Conservation (phyloP, 1,140 invertebrate genomes). For the Neotoxoptera formosana region DNA sequence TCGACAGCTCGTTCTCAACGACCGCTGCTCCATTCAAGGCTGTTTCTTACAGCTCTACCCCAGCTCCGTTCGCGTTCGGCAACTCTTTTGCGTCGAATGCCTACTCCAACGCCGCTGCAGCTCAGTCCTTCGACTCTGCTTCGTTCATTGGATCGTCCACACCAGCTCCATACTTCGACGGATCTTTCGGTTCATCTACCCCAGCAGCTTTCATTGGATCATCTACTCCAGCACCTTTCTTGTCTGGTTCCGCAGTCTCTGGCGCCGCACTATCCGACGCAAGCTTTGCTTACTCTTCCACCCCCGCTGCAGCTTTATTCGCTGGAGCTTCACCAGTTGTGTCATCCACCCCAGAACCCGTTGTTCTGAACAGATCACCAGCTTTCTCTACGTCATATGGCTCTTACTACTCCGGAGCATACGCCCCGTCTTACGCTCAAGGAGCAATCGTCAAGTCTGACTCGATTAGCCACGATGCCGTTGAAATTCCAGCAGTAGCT, state of each 20-base stretch:
- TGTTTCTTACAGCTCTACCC: slow-evolving; percentile 39
- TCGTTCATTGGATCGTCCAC: slow-evolving; percentile 20
- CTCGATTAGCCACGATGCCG: neutral
- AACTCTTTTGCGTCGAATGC: neutral
- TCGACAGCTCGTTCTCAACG: slow-evolving; percentile 45
- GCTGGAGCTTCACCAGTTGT: neutral
- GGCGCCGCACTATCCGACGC: neutral
- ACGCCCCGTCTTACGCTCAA: neutral
- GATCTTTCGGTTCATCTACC: neutral
- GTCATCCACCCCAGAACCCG: slow-evolving; percentile 47
- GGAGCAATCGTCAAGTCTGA: slow-evolving; percentile 16
- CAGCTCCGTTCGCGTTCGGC: slow-evolving; percentile 18
- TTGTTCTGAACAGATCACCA: slow-evolving; percentile 19
- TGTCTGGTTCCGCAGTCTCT: slow-evolving; percentile 1
- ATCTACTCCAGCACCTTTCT: slow-evolving; percentile 11
- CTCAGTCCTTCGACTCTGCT: neutral
- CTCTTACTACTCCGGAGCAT: neutral
- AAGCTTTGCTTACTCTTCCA: neutral
- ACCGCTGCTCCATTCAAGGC: slow-evolving; percentile 44
- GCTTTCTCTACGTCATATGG: slow-evolving; percentile 33
- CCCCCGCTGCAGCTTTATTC: neutral
- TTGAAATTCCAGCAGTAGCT: slow-evolving; percentile 9
- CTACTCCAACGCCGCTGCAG: neutral
- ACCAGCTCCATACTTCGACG: neutral
- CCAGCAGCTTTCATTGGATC: slow-evolving; percentile 17